These are phyloP conservation scores for Laodelphax striatellus DNA, from an alignment of 1,140 invertebrate species.

Conservation along the genomic window DNA sequence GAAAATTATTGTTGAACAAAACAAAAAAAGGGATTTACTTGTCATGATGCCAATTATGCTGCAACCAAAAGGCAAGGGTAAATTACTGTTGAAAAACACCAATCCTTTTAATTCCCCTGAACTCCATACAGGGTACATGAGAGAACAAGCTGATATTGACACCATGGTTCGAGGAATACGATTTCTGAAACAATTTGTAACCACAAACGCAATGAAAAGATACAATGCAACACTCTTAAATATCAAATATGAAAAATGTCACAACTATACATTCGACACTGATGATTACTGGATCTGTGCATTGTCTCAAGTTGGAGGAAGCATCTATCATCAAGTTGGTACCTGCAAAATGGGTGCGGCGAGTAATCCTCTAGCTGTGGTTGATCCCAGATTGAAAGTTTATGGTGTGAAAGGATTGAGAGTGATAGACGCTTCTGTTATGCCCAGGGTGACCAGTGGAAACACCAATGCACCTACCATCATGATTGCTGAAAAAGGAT, in stretches of 20 bases:
- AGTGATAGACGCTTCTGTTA: slow-evolving; percentile 34
- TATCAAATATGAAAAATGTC: slow-evolving; percentile 11
- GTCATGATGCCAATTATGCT: slow-evolving; percentile 33
- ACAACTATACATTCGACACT: slow-evolving; percentile 18
- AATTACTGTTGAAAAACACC: slow-evolving; percentile 31
- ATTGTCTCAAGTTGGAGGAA: slow-evolving; percentile 17
- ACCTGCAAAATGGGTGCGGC: slow-evolving; percentile 45
- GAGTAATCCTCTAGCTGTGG: slow-evolving; percentile 33
- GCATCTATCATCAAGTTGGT: slow-evolving; percentile 50
- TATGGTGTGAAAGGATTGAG: slow-evolving; percentile 29
- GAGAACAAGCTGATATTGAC: slow-evolving; percentile 14
- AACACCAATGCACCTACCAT: slow-evolving; percentile 35
- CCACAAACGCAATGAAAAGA: slow-evolving; percentile 44
- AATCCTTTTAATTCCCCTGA: slow-evolving; percentile 44
- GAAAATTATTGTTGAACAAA: slow-evolving; percentile 32
- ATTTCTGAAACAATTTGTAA: slow-evolving; percentile 30
- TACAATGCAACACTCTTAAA: slow-evolving; percentile 21
- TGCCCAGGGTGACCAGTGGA: slow-evolving; percentile 10
- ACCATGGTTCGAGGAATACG: slow-evolving; percentile 40
- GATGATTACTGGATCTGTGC: slow-evolving; percentile 33
- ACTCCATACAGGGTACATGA: slow-evolving; percentile 44
- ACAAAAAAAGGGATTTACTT: slow-evolving; percentile 45
- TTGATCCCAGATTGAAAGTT: slow-evolving; percentile 34
- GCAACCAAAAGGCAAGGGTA: slow-evolving; percentile 36
- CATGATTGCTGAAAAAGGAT: slow-evolving; percentile 45